These are phyloP conservation scores for Hydraecia micacea DNA, from an alignment of 2,888 invertebrate genomes.

Conservation along the genomic window DNA sequence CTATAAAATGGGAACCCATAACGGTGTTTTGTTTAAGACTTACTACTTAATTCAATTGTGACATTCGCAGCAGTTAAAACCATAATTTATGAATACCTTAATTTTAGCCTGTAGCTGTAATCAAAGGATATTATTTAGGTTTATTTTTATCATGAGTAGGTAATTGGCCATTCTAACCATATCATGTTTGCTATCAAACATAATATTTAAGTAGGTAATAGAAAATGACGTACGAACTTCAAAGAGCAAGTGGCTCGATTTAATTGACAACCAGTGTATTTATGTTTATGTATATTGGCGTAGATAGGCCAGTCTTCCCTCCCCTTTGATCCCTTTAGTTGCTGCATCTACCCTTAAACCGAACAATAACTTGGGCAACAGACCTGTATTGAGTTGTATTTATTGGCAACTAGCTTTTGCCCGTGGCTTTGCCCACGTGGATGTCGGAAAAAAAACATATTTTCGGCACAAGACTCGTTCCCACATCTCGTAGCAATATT, in stretches of 20 bases:
- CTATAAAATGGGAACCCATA: not conserved
- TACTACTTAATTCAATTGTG: not conserved
- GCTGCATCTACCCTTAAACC: not conserved
- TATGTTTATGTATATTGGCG: not conserved
- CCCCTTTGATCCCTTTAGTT: not conserved
- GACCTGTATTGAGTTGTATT: not conserved
- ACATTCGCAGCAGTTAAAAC: not conserved
- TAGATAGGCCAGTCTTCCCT: not conserved
- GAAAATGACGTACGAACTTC: not conserved
- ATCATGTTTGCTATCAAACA: no score
- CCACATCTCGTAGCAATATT: not conserved
- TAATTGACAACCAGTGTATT: not conserved
- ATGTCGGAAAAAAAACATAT: no score
- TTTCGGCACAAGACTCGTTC: not conserved
- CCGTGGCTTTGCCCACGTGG: no score
- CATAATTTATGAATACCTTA: not conserved
- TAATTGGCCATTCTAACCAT: no score
- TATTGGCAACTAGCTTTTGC: not conserved
- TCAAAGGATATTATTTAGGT: not conserved
- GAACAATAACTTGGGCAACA: slow-evolving; percentile 1
- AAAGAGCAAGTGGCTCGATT: not conserved
- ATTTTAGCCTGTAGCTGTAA: not conserved
- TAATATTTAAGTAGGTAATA: not conserved
- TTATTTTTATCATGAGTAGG: not conserved
- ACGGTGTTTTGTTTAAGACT: not conserved